A percentile compares a stretch with the other conserved stretches of the same genome.
Evolutionary conservation across 2,797 vertebrate species (phyloP).

Genomic region (Podarcis siculus): DNA sequence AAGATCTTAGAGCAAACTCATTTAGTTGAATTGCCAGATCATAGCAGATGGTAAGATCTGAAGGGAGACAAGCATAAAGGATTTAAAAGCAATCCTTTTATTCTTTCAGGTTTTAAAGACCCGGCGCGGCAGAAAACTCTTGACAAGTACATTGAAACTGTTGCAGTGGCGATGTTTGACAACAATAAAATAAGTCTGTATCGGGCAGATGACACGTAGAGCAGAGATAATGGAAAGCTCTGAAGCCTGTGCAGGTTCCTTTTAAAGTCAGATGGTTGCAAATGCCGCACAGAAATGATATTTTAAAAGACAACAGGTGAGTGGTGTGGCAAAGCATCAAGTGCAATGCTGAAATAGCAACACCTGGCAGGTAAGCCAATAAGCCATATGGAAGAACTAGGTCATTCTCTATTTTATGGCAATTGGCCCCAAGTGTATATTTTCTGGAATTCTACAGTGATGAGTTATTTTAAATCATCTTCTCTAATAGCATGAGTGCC

Average conservation of each 20-base stretch:
- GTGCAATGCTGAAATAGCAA: conserved; percentile 2
- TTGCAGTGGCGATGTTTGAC: conserved; percentile 50
- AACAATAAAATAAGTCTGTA: conserved; percentile 53
- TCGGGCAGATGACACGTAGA: conserved; percentile 47
- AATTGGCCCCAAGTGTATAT: not conserved
- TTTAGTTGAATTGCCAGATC: conserved; percentile 71
- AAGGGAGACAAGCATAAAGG: conserved; percentile 69
- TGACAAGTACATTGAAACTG: conserved; percentile 42
- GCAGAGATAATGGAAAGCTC: conserved; percentile 13
- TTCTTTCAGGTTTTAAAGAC: conserved; percentile 67
- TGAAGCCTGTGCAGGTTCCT: conserved; percentile 21
- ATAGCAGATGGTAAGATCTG: conserved; percentile 74
- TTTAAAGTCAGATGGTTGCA: conserved; percentile 38
- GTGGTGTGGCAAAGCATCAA: not conserved
- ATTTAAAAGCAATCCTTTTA: conserved; percentile 67
- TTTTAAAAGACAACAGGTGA: conserved; percentile 21
- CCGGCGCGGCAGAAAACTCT: conserved; percentile 49
- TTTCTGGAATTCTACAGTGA: not conserved
- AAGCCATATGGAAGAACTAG: conserved; percentile 24
- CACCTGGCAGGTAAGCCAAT: conserved; percentile 10
- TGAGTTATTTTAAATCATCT: not conserved
- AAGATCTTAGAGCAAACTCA: conserved; percentile 44
- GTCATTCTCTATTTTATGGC: conserved; percentile 33
- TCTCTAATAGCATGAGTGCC: not conserved
- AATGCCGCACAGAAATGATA: conserved; percentile 25